Base-by-base conservation (phyloP, 2,888 invertebrate species). In the Bimastos eiseni region DNA sequence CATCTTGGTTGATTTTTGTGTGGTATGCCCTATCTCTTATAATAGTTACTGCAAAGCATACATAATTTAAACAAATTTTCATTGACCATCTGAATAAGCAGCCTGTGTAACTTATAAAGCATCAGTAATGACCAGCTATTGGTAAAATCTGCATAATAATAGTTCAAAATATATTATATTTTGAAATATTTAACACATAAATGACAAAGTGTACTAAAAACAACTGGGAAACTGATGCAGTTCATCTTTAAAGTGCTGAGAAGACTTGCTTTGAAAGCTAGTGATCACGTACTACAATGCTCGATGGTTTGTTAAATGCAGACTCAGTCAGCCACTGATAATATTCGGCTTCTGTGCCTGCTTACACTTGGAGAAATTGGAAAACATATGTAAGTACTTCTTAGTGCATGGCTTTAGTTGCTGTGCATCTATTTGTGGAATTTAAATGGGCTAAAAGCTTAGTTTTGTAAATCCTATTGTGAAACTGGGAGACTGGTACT, bases 331-430 rank as follows among this genome's bases (percentile, higher is more conserved):
- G 94, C 95, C 15, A 92, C 94, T 91, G 95, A 95, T 91, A 94
- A 94, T 1, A 97, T 98, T 93, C 97, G 97, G 94, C 97, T 99
- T 93, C 99, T 99, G 96, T 97, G 98, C 38, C 96, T 99, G 91
- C 96, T 99, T 49, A 98, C 99, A 37, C 97, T 99, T 93, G 99
- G 99, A 0, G 99, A 99, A 96, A 98, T 99, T 93, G 99, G 99
- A 15, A 96, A 98, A 92, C 97, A 98, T 94, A 96, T 98, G 97
- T 97, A 95, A 96, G 97, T n/a, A 70, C n/a, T n/a, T 70, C 70
- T 70, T n/a, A n/a, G 30, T 70, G 70, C 70, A 70, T 8, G 30
- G 6, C 70, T 70, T 0, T 70, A 8, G 5, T 70, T 70, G 6
- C 70, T 70, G n/a, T 70, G 30, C 70, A n/a, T 70, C 11, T 70